These are phyloP conservation scores for Vireo griseus DNA, from an alignment of 2,797 vertebrate species.

Conservation along the genomic window DNA sequence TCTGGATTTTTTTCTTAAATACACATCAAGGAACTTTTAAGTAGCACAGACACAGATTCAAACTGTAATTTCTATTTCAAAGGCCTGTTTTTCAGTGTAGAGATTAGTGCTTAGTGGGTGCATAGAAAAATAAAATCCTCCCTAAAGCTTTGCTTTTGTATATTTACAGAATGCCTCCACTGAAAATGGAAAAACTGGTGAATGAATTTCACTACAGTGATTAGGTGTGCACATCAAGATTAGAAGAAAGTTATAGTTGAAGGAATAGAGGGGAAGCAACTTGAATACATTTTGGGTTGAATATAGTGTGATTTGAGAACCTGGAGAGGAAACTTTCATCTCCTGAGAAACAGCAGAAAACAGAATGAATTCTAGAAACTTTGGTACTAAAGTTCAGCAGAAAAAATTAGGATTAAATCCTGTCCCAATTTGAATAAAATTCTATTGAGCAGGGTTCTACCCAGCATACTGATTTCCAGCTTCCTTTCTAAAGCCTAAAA, in stretches of 20 bases:
- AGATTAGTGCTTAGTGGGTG: background rate
- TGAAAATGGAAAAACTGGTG: background rate
- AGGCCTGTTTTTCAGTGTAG: background rate
- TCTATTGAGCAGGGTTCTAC: constrained; percentile 24
- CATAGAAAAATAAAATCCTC: background rate
- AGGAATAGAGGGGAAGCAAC: background rate
- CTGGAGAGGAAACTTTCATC: background rate
- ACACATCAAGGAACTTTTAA: background rate
- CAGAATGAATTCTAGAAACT: background rate
- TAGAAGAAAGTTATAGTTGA: background rate
- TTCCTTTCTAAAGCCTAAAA: constrained; percentile 61
- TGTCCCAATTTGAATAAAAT: constrained; percentile 30
- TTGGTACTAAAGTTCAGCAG: background rate
- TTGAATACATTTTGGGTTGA: background rate
- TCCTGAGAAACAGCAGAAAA: background rate
- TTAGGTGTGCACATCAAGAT: background rate
- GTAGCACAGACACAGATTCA: background rate
- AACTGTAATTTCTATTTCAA: background rate
- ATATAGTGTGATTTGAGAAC: background rate
- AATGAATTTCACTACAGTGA: background rate
- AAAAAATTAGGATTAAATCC: constrained; percentile 27
- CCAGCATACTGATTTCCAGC: constrained; percentile 44
- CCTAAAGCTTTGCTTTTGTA: background rate
- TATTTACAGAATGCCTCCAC: background rate
- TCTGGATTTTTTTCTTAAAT: background rate